phyloP scores from a whole-genome alignment of 2,113 vertebrate genomes.

The Arizona elegans region DNA sequence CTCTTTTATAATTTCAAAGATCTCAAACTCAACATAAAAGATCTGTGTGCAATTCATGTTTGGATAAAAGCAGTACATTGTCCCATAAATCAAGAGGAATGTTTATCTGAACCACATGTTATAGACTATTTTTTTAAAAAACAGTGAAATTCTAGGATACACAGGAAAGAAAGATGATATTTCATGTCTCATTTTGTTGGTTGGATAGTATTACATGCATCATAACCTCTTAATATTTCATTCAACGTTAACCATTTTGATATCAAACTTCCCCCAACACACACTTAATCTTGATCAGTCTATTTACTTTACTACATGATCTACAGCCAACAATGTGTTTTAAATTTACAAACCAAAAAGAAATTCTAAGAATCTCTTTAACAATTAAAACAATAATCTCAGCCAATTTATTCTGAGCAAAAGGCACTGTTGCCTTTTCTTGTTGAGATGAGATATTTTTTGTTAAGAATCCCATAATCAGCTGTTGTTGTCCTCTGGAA shows the following conservation, averaged over 20 bases:
- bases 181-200: neutral
- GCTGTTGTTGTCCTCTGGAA: neutral
- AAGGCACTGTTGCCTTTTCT: neutral
- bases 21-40: constrained; percentile 10
- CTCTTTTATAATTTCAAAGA: neutral
- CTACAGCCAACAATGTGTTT: neutral
- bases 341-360: neutral
- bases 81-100: neutral
- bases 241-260: neutral
- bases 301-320: neutral
- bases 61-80: neutral
- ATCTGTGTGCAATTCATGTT: neutral
- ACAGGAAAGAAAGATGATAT: neutral
- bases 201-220: neutral
- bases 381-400: neutral
- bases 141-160: neutral
- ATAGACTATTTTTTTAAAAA: neutral
- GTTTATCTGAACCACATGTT: neutral
- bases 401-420: neutral
- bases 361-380: neutral
- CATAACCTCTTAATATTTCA: neutral
- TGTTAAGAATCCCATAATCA: neutral
- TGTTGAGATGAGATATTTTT: neutral
- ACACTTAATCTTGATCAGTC: neutral
- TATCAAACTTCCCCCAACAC: neutral